Conservation (phyloP, 2,113 vertebrate species). For the Psammodynastes pulverulentus region DNA sequence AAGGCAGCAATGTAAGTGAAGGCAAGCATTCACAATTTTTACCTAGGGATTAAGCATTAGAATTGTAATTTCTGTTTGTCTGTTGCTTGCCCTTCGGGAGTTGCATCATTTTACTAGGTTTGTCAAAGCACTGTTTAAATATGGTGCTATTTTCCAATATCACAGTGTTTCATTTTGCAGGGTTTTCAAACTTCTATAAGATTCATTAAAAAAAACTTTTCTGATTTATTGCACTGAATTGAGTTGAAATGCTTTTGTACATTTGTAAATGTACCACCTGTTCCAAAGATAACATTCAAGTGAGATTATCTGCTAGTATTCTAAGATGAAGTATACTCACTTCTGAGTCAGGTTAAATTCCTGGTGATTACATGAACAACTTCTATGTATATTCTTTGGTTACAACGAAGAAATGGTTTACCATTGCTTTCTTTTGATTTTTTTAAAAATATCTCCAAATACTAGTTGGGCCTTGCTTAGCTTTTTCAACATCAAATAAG, state of each 20-base stretch:
- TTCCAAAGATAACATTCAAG: not conserved
- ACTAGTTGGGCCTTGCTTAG: not conserved
- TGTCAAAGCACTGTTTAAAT: not conserved
- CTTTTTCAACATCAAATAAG: not conserved
- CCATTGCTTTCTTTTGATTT: not conserved
- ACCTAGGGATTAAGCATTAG: not conserved
- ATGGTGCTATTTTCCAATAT: not conserved
- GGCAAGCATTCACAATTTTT: not conserved
- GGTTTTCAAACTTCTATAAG: not conserved
- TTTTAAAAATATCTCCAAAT: not conserved
- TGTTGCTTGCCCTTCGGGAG: not conserved
- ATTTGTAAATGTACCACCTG: not conserved
- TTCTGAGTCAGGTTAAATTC: not conserved
- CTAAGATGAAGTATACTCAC: not conserved
- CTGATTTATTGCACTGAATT: not conserved
- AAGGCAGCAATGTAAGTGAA: not conserved
- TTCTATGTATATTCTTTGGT: not conserved
- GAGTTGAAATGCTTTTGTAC: not conserved
- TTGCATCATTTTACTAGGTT: not conserved
- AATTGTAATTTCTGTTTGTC: not conserved
- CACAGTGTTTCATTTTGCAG: not conserved
- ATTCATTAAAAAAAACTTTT: not conserved
- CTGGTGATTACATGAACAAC: not conserved
- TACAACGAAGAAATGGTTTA: not conserved
- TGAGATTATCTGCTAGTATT: not conserved